Evolutionary conservation across 2,797 vertebrate species (phyloP), one percentile per base, ranked within the genome.

Genomic region (Silurus lanzhouensis): DNA sequence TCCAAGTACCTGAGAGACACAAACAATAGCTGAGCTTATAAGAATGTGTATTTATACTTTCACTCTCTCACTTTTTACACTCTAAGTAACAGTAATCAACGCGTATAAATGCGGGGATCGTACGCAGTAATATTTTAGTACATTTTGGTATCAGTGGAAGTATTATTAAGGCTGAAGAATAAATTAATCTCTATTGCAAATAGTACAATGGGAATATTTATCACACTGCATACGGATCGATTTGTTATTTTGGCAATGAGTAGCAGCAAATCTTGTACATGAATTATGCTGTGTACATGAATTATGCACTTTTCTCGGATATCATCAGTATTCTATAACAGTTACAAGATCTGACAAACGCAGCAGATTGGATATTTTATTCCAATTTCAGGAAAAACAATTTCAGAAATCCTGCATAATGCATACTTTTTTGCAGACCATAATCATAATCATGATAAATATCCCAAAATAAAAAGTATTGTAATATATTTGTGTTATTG

Each of bases 1-100:
- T 60, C 76, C 58, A 70, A 83, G 68, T 78, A 46, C 52, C 86
- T 81, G 55, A 76, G 44, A 55, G 1, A 31, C 19, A 22, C 14
- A 75, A 46, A 10, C 25, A 14, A 66, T 15, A 25, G 25, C 13
- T 48, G 15, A 12, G 44, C 3, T 66, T 25, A 60, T 60, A 38
- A 38, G 15, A 14, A 58, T 55, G n/a, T 2, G 14, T 19, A 25
- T 27, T 9, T 4, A 57, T 14, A 6, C 9, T 2, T 57, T 25
- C 7, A 27, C 48, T 15, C 13, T 6, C 10, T 25, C 22, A 48
- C 44, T 4, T 48, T 46, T 13, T 19, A 48, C 44, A 12, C 12
- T 20, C 68, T 10, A n/a, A 46, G 44, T 48, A 22, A 71, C 2
- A 48, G 20, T 22, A 52, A 48, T 10, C 9, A 55, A 10, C 10